Evolutionary conservation across 2,113 vertebrate genomes (phyloP), one percentile per base, ranked within the genome.

Genomic region (Andinoacara biseriatus): DNA sequence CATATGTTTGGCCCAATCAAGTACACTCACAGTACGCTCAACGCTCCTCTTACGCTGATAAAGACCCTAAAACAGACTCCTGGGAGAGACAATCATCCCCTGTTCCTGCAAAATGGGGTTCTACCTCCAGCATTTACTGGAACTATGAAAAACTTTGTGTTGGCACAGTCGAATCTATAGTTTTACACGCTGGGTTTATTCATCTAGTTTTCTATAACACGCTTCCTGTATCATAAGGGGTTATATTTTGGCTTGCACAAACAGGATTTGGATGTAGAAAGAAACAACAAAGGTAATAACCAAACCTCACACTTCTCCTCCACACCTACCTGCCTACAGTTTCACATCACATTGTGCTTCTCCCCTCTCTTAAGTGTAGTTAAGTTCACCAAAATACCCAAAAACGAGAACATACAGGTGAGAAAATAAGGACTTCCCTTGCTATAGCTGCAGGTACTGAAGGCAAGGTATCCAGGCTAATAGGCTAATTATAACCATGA

Each of bases 401-500:
- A 82, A 33, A 83, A 74, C 57, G 67, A 85, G n/a, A 35, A 54
- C 58, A 54, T 8, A 72, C 52, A 72, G 24, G 24, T 52, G 57
- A n/a, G 24, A 58, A 3, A 49, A 31, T n/a, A 58, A 46, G 63
- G 63, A 15, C 15, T 49, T 69, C 5, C 63, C 24, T 69, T 29
- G 57, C 65, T 60, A 5, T 46, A 31, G n/a, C 3, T 38, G 13
- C 58, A 24, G 60, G 75, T 69, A 85, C 29, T n/a, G 52, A 15
- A 13, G 24, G 74, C n/a, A 29, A 35, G n/a, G 10, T 33, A 75
- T 61, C 59, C 46, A 14, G 46, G 46, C 57, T 83, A 89, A 92
- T 52, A 59, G 74, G 69, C 58, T 69, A 76, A 91, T 83, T 85
- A 79, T 69, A 76, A 76, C 72, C 26, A 29, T 81, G 72, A 91